Evolutionary conservation across 2,797 vertebrate genomes (phyloP), one percentile per base, ranked within the genome.

Genomic region (Urophycis tenuis): DNA sequence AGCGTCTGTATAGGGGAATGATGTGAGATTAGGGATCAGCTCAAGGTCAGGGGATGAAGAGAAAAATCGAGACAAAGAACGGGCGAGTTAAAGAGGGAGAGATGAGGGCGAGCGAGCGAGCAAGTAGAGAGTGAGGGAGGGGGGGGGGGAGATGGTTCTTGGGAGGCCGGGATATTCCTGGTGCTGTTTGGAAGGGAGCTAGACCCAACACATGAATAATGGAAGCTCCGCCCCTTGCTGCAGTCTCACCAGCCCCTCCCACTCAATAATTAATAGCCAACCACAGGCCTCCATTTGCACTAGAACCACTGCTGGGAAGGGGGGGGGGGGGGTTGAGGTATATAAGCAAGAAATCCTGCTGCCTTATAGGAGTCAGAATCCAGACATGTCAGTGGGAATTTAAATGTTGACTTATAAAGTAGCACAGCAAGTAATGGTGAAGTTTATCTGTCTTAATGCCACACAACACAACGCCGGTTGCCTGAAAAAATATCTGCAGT

Each of bases 191-290:
- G 60, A 67, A 29, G 25, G 25, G 25, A 67, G 29, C 60, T 14
- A 7, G 79, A 81, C 81, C 84, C 84, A 83, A 85, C 75, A 69
- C 78, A 90, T 91, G 85, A 90, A 92, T 91, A 91, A 92, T 90
- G 75, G 81, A 90, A 81, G 77, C 85, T 87, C 85, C 84, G 74
- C 85, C 86, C 81, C 81, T 67, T 36, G 31, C 64, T 67, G 77
- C 39, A 67, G 29, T 60, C 74, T 19, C 73, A 64, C 64, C 73
- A 31, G 30, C 31, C 72, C 41, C 30, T 31, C 30, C 64, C 73
- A 79, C 75, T 90, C 79, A 90, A 91, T 91, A 90, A 91, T 88
- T 90, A 74, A 92, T 87, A 78, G 82, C 73, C 78, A 79, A 84
- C 85, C 81, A 84, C 85, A 87, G 81, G 88, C 84, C 85, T 84